phyloP scores from a whole-genome alignment of 37 sponge, comb jelly and placozoan species.

The Theonella swinhoei region DNA sequence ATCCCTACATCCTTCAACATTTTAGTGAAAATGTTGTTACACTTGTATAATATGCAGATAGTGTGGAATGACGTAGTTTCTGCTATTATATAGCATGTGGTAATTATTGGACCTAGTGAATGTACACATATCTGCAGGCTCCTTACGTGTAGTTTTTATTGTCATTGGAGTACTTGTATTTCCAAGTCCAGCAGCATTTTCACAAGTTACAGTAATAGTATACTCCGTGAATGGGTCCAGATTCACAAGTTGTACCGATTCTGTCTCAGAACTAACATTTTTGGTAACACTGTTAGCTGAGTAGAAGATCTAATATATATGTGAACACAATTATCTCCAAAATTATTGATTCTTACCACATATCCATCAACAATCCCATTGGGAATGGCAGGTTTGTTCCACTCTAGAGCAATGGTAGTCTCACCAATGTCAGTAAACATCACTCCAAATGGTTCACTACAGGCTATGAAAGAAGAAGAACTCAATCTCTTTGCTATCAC shows the following conservation, averaged over 20 bases:
- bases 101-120: no score
- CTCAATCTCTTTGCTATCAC: no score
- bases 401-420: conserved; percentile 20
- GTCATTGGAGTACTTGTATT: conserved; percentile 4
- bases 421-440: not conserved
- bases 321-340: not conserved
- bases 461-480: conserved; percentile 19
- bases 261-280: not conserved
- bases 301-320: not conserved
- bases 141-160: conserved; percentile 3
- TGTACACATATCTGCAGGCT: no score
- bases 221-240: conserved; percentile 57
- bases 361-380: conserved; percentile 66
- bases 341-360: conserved; percentile 42
- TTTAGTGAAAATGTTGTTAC: no score
- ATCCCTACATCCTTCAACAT: no score
- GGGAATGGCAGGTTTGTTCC: conserved; percentile 42
- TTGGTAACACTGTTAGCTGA: not conserved
- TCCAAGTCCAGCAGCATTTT: conserved; percentile 59
- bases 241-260: not conserved
- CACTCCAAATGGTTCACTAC: conserved; percentile 33
- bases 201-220: conserved; percentile 33
- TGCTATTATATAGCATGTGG: no score
- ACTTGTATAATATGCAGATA: no score
- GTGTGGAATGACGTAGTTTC: no score